Conservation (phyloP, 2,797 vertebrate species). For the Margarornis squamiger region DNA sequence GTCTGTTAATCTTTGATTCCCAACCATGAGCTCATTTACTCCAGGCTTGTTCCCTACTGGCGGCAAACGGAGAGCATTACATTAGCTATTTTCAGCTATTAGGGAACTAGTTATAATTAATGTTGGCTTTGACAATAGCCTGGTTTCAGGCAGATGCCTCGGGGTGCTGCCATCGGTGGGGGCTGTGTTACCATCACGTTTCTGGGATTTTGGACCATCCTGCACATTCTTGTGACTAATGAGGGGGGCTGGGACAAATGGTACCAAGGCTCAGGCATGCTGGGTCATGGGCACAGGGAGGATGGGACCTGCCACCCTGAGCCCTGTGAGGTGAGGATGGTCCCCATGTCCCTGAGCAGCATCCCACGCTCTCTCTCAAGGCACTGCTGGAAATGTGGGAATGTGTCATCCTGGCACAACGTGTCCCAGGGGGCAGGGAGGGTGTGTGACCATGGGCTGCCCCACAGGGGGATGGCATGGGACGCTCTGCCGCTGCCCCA, state of each 20-base stretch:
- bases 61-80: neutral
- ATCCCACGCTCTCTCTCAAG: accelerated
- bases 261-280: neutral
- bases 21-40: conserved; percentile 58
- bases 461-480: accelerated
- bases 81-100: conserved; percentile 34
- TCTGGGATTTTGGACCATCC: neutral
- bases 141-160: neutral
- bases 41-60: conserved; percentile 50
- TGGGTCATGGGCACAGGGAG: neutral
- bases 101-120: conserved; percentile 28
- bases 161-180: accelerated
- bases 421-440: neutral
- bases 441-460: accelerated
- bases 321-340: accelerated
- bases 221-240: neutral
- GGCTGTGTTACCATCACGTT: accelerated
- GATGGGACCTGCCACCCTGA: neutral
- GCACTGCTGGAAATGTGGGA: neutral
- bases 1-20: conserved; percentile 62
- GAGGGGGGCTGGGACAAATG: neutral
- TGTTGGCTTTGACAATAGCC: neutral
- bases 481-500: accelerated
- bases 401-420: accelerated
- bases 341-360: accelerated